Percentiles rank a stretch among this genome's conserved stretches.
Evolutionary conservation across 2,797 vertebrate genomes (phyloP).

Genomic region (Dendrocincla tyrannina): DNA sequence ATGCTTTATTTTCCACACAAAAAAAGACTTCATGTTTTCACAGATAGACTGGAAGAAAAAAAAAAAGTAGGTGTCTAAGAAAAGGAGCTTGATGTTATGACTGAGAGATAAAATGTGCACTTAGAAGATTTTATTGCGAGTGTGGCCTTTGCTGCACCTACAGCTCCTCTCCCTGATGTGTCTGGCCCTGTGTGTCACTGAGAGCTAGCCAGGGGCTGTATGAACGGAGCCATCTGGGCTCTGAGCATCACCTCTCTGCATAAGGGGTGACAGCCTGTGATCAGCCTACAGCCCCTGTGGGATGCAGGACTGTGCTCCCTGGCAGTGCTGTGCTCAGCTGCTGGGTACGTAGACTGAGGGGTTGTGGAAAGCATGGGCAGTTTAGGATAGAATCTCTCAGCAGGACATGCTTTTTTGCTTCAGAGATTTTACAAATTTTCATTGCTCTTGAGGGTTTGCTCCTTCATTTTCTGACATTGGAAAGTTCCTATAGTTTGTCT

Average conservation of each 20-base stretch:
- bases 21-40: background rate
- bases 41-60: background rate
- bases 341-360: background rate
- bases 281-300: background rate
- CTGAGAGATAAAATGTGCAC: background rate
- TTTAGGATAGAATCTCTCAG: background rate
- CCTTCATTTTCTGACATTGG: background rate
- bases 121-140: background rate
- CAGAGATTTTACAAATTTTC: background rate
- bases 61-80: background rate
- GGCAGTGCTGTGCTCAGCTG: background rate
- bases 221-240: background rate
- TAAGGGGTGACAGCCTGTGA: background rate
- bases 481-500: background rate
- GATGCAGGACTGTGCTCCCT: background rate
- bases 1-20: background rate
- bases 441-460: background rate
- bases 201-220: background rate
- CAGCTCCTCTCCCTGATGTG: background rate
- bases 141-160: background rate
- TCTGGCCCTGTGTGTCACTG: background rate
- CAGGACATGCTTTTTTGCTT: background rate
- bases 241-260: background rate
- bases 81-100: background rate
- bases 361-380: fast-evolving